phyloP scores from a whole-genome alignment of 2,797 vertebrate genomes.

The Siniperca undulata region DNA sequence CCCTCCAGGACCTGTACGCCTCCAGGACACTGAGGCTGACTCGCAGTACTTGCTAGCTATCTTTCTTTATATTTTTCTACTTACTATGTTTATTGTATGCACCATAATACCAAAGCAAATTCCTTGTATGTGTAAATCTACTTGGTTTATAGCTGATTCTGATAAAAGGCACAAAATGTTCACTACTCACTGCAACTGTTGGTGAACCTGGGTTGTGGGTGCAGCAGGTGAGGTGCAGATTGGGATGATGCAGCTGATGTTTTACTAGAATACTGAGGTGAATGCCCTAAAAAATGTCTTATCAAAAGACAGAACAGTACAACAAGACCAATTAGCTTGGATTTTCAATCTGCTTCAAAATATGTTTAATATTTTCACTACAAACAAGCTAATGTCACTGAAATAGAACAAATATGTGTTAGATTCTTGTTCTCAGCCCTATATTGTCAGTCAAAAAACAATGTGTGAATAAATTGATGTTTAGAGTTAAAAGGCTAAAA shows the following conservation, averaged over 20 bases:
- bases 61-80: too few species aligned
- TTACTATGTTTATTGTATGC: too few species aligned
- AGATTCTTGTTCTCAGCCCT: not conserved
- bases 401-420: not conserved
- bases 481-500: constrained; percentile 30
- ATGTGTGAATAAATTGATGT: not conserved
- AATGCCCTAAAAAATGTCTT: not conserved
- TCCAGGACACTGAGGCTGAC: too few species aligned
- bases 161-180: not conserved
- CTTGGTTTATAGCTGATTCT: too few species aligned
- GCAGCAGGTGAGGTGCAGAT: not conserved
- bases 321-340: not conserved
- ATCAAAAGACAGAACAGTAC: not conserved
- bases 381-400: not conserved
- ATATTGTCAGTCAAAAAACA: not conserved
- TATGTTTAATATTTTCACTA: not conserved
- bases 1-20: too few species aligned
- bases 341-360: not conserved
- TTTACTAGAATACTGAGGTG: not conserved
- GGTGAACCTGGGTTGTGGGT: too few species aligned
- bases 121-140: too few species aligned
- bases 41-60: too few species aligned
- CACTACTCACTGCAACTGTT: too few species aligned
- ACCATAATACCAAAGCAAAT: too few species aligned
- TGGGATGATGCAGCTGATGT: not conserved